Conservation (phyloP, 2,888 invertebrate genomes). For the Panopea generosa region DNA sequence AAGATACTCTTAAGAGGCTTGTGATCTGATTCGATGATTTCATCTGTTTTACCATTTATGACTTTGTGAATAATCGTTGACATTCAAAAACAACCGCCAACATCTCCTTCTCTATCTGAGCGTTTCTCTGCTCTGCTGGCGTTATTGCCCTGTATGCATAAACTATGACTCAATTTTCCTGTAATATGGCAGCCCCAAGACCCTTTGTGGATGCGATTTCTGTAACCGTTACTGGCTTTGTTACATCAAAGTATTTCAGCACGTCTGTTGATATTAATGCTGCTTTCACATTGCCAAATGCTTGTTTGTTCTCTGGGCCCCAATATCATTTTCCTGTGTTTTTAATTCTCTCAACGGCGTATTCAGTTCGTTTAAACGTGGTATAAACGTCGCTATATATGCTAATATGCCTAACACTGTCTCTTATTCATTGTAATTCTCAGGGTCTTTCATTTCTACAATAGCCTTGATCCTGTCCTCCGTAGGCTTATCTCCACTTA, state of each 20-base stretch:
- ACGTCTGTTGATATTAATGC: constrained; percentile 33
- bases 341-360: constrained; percentile 39
- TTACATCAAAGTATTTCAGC: too few relatives aligned
- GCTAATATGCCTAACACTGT: too few relatives aligned
- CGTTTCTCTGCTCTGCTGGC: constrained; percentile 45
- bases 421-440: too few relatives aligned
- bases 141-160: constrained; percentile 55
- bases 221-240: constrained; percentile 17
- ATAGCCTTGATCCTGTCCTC: constrained; percentile 21
- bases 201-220: constrained; percentile 46
- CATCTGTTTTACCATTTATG: constrained; percentile 37
- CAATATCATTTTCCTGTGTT: constrained; percentile 10
- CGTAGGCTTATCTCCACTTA: too few relatives aligned
- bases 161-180: constrained; percentile 39
- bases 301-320: too few relatives aligned
- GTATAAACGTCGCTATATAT: too few relatives aligned
- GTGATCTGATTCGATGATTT: constrained; percentile 37
- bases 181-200: too few relatives aligned
- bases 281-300: constrained; percentile 42
- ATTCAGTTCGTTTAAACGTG: constrained; percentile 17
- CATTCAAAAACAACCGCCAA: constrained; percentile 52
- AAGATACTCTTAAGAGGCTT: constrained; percentile 29
- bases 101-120: constrained; percentile 62
- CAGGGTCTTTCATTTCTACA: constrained; percentile 29
- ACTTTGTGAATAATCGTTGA: constrained; percentile 46